A percentile compares a stretch with the other conserved stretches of the same genome.
phyloP scores from a whole-genome alignment of 1,140 invertebrate species.

The Bathynomus jamesi region DNA sequence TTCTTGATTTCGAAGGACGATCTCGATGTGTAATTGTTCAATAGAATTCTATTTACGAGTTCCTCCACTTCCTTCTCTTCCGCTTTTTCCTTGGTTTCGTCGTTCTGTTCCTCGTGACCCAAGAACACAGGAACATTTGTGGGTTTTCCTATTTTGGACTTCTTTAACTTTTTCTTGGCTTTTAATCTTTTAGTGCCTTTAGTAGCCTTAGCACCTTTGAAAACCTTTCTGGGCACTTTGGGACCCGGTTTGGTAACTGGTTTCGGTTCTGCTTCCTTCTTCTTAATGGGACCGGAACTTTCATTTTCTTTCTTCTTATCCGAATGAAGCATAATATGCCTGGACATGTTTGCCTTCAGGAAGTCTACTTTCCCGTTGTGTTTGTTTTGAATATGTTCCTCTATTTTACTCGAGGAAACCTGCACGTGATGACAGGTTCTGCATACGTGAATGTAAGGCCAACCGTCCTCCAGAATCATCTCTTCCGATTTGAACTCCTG shows the following conservation, averaged over 20 bases:
- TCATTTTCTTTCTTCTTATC: conserved; percentile 13
- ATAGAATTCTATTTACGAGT: conserved; percentile 21
- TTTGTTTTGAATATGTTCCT: conserved; percentile 51
- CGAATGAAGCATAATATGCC: conserved; percentile 19
- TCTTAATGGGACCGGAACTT: conserved; percentile 1
- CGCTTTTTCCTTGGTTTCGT: conserved; percentile 10
- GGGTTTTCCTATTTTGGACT: conserved; percentile 15
- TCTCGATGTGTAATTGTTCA: conserved; percentile 20
- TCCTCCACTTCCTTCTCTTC: conserved; percentile 18
- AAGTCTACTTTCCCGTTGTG: conserved; percentile 46
- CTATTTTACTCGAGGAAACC: conserved; percentile 51
- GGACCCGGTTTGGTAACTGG: background rate
- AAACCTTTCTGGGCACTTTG: too few relatives aligned
- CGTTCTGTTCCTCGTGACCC: conserved; percentile 17
- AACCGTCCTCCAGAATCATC: conserved; percentile 29
- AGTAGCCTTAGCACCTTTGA: too few relatives aligned
- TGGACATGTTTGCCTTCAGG: conserved; percentile 49
- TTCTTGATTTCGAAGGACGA: conserved; percentile 20
- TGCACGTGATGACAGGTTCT: conserved; percentile 59
- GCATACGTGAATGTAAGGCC: conserved; percentile 53
- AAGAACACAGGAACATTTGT: conserved; percentile 19
- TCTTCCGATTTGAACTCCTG: conserved; percentile 41
- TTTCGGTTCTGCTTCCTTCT: background rate
- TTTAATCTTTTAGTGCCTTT: background rate
- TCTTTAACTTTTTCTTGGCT: conserved; percentile 15